phyloP scores from a whole-genome alignment of 1,140 invertebrate species.

The Neodiprion pinetum region DNA sequence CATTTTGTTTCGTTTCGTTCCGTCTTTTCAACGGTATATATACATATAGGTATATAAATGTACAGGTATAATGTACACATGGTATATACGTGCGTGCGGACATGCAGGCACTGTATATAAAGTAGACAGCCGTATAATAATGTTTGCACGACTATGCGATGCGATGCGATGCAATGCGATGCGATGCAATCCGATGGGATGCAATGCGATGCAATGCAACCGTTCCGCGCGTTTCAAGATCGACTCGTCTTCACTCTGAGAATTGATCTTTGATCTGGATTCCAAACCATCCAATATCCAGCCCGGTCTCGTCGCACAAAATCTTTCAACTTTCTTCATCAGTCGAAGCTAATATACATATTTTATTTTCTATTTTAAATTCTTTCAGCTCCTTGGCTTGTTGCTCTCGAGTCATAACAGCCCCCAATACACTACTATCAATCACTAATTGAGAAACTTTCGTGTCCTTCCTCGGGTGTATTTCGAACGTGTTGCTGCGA shows the following conservation, averaged over 20 bases:
- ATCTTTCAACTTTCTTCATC: background rate
- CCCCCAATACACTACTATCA: background rate
- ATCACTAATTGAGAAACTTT: background rate
- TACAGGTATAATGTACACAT: too few relatives aligned
- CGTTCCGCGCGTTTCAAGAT: conserved; percentile 37
- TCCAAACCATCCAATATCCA: conserved; percentile 25
- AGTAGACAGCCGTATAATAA: conserved; percentile 41
- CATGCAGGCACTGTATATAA: conserved; percentile 39
- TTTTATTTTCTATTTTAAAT: background rate
- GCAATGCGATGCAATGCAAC: too few relatives aligned
- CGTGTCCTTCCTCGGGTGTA: background rate
- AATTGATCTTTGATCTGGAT: conserved; percentile 43
- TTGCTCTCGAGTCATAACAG: too few relatives aligned
- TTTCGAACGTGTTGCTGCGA: too few relatives aligned
- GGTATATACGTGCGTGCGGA: conserved; percentile 10
- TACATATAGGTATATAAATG: conserved; percentile 16
- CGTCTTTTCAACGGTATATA: background rate
- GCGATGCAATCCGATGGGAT: too few relatives aligned
- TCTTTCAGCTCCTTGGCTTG: too few relatives aligned
- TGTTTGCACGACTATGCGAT: conserved; percentile 41
- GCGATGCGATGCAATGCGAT: conserved; percentile 8
- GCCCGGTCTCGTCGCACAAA: background rate
- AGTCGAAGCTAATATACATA: background rate
- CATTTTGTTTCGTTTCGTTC: conserved; percentile 23
- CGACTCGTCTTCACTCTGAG: conserved; percentile 30